phyloP scores from a whole-genome alignment of 2,888 invertebrate species.

The Agapostemon virescens region DNA sequence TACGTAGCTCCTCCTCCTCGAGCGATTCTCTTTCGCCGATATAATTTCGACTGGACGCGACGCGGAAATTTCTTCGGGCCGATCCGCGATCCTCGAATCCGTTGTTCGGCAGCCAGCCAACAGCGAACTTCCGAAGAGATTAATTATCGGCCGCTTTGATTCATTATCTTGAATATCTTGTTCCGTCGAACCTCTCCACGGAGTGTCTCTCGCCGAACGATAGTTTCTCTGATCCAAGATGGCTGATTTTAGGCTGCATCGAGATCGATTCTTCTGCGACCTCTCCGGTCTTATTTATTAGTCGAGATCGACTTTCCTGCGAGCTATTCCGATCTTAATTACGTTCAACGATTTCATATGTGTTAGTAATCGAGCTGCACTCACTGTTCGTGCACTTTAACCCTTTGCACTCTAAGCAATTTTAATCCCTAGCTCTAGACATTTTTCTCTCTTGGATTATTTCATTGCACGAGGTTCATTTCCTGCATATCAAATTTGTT shows the following conservation, averaged over 20 bases:
- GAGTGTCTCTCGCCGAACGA: background rate
- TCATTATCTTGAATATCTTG: conserved; percentile 33
- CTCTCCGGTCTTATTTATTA: background rate
- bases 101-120: conserved; percentile 17
- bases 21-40: conserved; percentile 10
- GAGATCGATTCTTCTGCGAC: background rate
- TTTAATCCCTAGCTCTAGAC: too few relatives aligned
- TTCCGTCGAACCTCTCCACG: background rate
- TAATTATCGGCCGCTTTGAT: conserved; percentile 24
- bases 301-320: background rate
- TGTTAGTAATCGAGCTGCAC: background rate
- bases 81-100: background rate
- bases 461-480: too few relatives aligned
- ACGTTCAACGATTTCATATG: background rate
- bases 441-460: too few relatives aligned
- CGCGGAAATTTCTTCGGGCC: conserved; percentile 36
- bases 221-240: background rate
- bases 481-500: too few relatives aligned
- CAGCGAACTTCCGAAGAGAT: conserved; percentile 17
- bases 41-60: conserved; percentile 44
- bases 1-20: conserved; percentile 22
- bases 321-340: too few relatives aligned
- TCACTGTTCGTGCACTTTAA: too few relatives aligned
- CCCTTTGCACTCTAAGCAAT: too few relatives aligned
- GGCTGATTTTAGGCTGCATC: background rate